Conservation (phyloP, 2,888 invertebrate species). For the Drosophila cognata region DNA sequence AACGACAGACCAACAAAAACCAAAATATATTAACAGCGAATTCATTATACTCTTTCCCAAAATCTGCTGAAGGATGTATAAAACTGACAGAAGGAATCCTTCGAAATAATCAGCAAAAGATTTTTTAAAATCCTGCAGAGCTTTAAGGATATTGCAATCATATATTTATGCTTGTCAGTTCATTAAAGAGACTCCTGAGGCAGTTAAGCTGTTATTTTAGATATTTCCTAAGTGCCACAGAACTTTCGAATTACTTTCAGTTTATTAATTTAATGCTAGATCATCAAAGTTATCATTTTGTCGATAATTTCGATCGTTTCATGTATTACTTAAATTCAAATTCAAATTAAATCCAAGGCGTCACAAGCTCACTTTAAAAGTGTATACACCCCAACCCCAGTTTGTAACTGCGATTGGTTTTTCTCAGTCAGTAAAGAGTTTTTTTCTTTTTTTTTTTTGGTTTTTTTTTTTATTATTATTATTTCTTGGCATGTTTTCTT, state of each 20-base stretch:
- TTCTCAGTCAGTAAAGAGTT: conserved; percentile 57
- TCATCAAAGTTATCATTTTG: background rate
- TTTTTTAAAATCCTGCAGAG: background rate
- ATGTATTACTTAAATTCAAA: no score
- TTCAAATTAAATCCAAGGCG: background rate
- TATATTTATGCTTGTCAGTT: background rate
- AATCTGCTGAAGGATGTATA: background rate
- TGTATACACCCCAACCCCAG: background rate
- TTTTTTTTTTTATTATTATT: conserved; percentile 66
- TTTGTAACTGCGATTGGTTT: conserved; percentile 59
- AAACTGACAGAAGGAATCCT: background rate
- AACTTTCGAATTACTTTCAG: background rate
- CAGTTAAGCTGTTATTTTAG: background rate
- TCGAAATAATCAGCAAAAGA: background rate
- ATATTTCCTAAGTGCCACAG: background rate
- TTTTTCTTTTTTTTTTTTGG: conserved; percentile 25
- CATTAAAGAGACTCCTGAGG: background rate
- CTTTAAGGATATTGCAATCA: background rate
- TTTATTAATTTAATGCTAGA: background rate
- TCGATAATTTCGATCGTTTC: background rate
- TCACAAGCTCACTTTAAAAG: background rate
- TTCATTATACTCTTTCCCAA: conserved; percentile 29
- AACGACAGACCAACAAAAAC: conserved; percentile 17
- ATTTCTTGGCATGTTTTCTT: conserved; percentile 77
- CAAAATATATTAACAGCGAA: conserved; percentile 21